These are phyloP conservation scores for Cylloceria caligata DNA, from an alignment of 2,888 invertebrate genomes.

Conservation along the genomic window DNA sequence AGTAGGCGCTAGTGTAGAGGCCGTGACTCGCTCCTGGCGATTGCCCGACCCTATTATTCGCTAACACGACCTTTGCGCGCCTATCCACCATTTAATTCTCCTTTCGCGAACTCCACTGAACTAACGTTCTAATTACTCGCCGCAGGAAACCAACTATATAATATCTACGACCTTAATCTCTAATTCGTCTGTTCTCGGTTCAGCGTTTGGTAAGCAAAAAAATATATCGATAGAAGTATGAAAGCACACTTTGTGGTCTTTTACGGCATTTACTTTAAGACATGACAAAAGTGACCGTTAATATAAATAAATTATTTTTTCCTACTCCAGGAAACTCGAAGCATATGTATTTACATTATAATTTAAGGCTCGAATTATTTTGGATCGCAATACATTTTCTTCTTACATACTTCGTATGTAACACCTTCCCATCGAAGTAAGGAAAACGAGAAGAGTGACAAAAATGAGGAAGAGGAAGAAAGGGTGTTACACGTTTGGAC, in stretches of 20 bases:
- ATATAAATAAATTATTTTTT: no score
- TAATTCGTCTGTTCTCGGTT: neutral
- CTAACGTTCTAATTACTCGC: neutral
- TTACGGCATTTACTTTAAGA: no score
- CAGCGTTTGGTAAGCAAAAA: neutral
- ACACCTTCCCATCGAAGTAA: no score
- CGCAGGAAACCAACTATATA: neutral
- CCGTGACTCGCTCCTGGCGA: constrained; percentile 30
- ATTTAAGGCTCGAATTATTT: no score
- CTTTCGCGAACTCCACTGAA: neutral
- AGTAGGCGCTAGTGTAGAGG: neutral
- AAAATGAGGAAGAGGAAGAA: no score
- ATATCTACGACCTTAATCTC: neutral
- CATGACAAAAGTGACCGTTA: no score
- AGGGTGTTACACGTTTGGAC: no score
- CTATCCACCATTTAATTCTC: constrained; percentile 33
- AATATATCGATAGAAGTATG: neutral
- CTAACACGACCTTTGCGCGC: constrained; percentile 7
- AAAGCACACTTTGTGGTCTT: neutral
- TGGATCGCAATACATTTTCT: no score
- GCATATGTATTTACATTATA: no score
- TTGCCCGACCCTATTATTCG: constrained; percentile 54
- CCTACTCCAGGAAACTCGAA: no score
- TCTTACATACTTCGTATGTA: no score
- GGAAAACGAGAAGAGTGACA: no score